Evolutionary conservation across 2,797 vertebrate species (phyloP).

Genomic region (Acipenser oxyrinchus): DNA sequence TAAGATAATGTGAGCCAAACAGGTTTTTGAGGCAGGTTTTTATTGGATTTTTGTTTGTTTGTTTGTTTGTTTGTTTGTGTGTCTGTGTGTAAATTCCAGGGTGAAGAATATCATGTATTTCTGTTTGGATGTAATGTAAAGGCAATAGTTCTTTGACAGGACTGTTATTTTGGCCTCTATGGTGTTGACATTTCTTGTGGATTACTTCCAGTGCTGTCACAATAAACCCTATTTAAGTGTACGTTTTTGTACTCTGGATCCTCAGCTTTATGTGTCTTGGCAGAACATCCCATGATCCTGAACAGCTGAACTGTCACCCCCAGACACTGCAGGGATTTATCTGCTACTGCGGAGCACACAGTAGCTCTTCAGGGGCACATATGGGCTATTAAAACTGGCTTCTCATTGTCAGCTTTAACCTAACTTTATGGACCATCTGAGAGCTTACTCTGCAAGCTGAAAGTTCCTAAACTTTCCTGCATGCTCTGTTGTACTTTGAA

Average conservation of each 20-base stretch:
- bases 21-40: constrained; percentile 9
- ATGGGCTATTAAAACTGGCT: constrained; percentile 45
- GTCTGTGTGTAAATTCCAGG: background rate
- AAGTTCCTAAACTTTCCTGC: background rate
- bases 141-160: constrained; percentile 33
- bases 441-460: too few relatives aligned
- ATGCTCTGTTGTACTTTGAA: background rate
- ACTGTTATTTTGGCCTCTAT: constrained; percentile 34
- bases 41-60: background rate
- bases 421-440: too few relatives aligned
- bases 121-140: constrained; percentile 40
- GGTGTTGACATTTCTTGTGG: constrained; percentile 39
- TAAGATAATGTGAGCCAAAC: constrained; percentile 17
- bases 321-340: constrained; percentile 74
- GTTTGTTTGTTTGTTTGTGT: constrained; percentile 4
- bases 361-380: constrained; percentile 54
- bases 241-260: constrained; percentile 49
- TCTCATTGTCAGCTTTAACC: constrained; percentile 21
- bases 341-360: constrained; percentile 56
- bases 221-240: constrained; percentile 39
- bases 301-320: constrained; percentile 84
- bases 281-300: constrained; percentile 66
- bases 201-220: constrained; percentile 37
- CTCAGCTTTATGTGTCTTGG: constrained; percentile 56
- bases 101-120: constrained; percentile 8